A percentile compares a stretch with the other conserved stretches of the same genome.
Evolutionary conservation across 2,113 vertebrate genomes (phyloP).

Genomic region (Kryptolebias marmoratus): DNA sequence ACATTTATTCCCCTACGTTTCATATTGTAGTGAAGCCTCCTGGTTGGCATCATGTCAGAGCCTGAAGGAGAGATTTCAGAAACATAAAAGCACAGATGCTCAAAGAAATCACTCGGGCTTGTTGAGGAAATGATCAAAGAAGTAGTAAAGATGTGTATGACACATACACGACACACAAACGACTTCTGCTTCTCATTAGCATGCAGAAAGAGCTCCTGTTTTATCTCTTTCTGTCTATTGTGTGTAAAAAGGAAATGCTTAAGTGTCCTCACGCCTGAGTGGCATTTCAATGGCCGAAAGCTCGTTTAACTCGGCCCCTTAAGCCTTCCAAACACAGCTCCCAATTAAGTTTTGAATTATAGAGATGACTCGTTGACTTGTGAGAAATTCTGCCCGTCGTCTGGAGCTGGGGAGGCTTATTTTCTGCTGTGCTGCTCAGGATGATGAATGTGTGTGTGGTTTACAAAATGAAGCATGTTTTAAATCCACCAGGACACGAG

Average conservation of each 20-base stretch:
- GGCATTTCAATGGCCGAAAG: conserved; percentile 28
- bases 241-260: conserved; percentile 12
- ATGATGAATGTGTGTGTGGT: no score
- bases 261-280: conserved; percentile 28
- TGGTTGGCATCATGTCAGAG: conserved; percentile 35
- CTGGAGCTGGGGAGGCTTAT: no score
- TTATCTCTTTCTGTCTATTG: conserved; percentile 6
- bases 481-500: no score
- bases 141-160: neutral
- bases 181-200: conserved; percentile 8
- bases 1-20: conserved; percentile 20
- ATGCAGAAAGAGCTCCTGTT: neutral
- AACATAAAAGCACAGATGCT: conserved; percentile 1
- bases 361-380: conserved; percentile 47
- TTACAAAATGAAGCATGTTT: no score
- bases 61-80: conserved; percentile 3
- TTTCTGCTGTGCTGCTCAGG: no score
- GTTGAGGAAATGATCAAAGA: conserved; percentile 8
- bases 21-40: neutral
- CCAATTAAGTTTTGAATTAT: conserved; percentile 68
- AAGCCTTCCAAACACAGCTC: conserved; percentile 51
- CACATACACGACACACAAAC: neutral
- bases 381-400: conserved; percentile 41
- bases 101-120: neutral
- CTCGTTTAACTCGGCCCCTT: conserved; percentile 56